A percentile compares a stretch with the other conserved stretches of the same genome.
Conservation (phyloP, 2,888 invertebrate genomes). For the Mythimna vitellina region DNA sequence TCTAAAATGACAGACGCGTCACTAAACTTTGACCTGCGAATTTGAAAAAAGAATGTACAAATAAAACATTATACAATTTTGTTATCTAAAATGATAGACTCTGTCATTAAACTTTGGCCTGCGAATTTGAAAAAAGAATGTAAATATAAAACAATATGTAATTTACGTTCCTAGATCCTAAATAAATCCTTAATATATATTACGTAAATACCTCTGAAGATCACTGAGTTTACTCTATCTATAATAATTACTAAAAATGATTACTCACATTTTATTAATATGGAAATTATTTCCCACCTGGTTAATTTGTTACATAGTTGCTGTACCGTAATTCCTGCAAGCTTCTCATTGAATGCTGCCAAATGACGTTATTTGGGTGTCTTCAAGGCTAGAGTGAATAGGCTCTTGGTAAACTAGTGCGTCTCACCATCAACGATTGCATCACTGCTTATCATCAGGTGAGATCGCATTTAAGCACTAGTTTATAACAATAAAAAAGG, state of each 20-base stretch:
- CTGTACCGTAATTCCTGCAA: neutral
- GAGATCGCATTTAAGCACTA: too few species aligned
- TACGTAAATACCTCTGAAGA: constrained; percentile 9
- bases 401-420: too few species aligned
- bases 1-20: neutral
- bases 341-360: neutral
- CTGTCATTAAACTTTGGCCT: neutral
- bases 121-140: neutral
- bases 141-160: neutral
- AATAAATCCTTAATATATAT: neutral
- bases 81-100: too few species aligned
- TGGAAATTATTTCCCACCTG: neutral
- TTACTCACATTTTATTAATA: neutral
- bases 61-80: neutral
- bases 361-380: constrained; percentile 16
- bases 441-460: too few species aligned
- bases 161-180: neutral
- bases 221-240: neutral
- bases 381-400: too few species aligned
- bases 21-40: neutral
- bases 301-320: neutral
- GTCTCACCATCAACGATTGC: too few species aligned
- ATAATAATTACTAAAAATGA: neutral
- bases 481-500: too few species aligned
- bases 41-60: neutral